Base-by-base conservation (phyloP, 1,140 invertebrate genomes). In the Liolophura sinensis region DNA sequence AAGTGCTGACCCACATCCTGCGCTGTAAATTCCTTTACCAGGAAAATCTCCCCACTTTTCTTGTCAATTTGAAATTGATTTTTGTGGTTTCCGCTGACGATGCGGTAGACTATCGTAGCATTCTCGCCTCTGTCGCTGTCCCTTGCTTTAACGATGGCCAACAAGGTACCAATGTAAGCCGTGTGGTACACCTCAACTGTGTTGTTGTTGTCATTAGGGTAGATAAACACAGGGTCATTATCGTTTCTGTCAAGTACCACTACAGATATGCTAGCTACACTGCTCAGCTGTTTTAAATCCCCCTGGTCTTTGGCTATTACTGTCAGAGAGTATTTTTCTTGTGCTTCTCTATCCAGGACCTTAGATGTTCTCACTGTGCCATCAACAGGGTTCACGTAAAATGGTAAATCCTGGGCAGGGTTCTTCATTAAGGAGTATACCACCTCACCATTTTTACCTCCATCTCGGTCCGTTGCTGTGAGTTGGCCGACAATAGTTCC, bases 171-270 rank as follows among this genome's bases (percentile, higher is more conserved):
- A 9, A 96, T 89, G 0, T 94, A 93, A 7, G 92, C 93, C 75
- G 97, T 97, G 82, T 97, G 95, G 69, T 91, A 88, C 3, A 98
- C 89, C 67, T 91, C 90, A 46, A 98, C 91, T 40, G 90, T 90
- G 48, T 78, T 70, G 59, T 83, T 79, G 60, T 71, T 74, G 20
- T 72, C 71, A 27, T 9, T 60, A 15, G 78, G 60, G 50, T 68
- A 78, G 11, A 76, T 65, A 16, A 77, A 69, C 1, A 73, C 66
- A 9, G 78, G 77, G 11, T 91, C 82, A 82, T 97, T 95, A 82
- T 99, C 96, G 80, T 99, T 98, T 0, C 92, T 89, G 82, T 99
- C 96, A n/a, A 90, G 86, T 25, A 98, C 90, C 76, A 92, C 89
- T 47, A 98, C 91, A 75, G 91, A 91, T 3, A 98, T 92, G n/a